Evolutionary conservation across 2,797 vertebrate genomes (phyloP), one percentile per base, ranked within the genome.

Genomic region (Tamandua tetradactyla): DNA sequence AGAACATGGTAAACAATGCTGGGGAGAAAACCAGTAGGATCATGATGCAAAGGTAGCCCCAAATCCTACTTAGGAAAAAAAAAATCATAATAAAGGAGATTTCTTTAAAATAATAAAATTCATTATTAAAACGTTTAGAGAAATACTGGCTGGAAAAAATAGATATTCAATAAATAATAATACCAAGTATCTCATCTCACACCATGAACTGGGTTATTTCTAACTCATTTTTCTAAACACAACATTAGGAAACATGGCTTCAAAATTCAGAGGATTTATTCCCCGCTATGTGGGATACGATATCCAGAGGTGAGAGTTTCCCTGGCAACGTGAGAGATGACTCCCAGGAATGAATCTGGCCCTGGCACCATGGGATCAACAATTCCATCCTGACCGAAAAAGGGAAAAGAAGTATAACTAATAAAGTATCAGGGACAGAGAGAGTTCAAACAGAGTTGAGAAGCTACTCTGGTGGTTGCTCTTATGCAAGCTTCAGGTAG

Each of bases 91-190:
- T 64, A 68, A 76, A 57, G 5, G 2, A 5, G 30, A n/a, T 61
- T 42, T 17, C 8, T 87, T 91, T 42, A 86, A 94, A 94, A 91
- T 49, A 55, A 84, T 74, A 61, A 78, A 87, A 72, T 80, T 89
- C 23, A 59, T 81, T 76, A 82, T 76, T 40, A 75, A 61, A 74
- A 76, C 15, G 4, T 55, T 62, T 55, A 93, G 12, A 42, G 15
- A 81, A 64, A 11, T 66, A 92, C 93, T 79, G 17, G 47, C 20
- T 83, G 47, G 66, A 89, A 80, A 93, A 76, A 69, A 79, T 47
- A 83, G 25, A 25, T 55, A 61, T 82, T 87, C 68, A 94, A 81
- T 80, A 47, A 86, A 89, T 62, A 72, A 78, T 17, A 42, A 40
- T 20, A 89, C 49, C 64, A 52, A 76, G 1, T 69, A 10, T 84